Conservation (phyloP, 2,113 vertebrate species). For the Sebastes schlegelii region DNA sequence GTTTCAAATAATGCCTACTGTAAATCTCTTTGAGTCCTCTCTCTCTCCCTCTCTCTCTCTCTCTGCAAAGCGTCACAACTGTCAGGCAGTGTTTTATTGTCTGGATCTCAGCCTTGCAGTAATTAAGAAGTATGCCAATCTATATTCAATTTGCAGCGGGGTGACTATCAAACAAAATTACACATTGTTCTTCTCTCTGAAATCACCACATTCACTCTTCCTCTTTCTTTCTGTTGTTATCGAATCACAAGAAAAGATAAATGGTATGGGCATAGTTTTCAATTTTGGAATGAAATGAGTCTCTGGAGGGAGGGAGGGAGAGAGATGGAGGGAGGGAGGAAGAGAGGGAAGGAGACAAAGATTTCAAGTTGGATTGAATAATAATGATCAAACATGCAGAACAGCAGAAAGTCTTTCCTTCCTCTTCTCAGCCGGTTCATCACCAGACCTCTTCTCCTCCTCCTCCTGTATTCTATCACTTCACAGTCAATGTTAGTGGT, state of each 20-base stretch:
- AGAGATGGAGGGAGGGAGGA: too few species aligned
- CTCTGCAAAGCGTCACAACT: conserved; percentile 32
- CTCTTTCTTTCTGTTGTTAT: conserved; percentile 61
- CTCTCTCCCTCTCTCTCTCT: too few species aligned
- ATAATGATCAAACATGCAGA: conserved; percentile 57
- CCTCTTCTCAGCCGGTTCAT: conserved; percentile 21
- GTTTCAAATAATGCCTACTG: conserved; percentile 40
- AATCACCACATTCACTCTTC: conserved; percentile 45
- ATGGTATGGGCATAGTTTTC: conserved; percentile 69
- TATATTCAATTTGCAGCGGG: conserved; percentile 72
- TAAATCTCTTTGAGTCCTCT: conserved; percentile 58
- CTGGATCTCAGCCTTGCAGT: conserved; percentile 56
- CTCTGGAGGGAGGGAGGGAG: conserved; percentile 49
- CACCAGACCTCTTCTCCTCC: conserved; percentile 32
- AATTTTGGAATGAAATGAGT: conserved; percentile 69
- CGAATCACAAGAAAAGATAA: conserved; percentile 71
- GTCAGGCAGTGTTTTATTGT: conserved; percentile 58
- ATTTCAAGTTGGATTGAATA: conserved; percentile 61
- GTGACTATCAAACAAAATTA: conserved; percentile 70
- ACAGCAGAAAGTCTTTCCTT: conserved; percentile 30
- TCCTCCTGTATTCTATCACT: conserved; percentile 28
- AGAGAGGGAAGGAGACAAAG: not conserved
- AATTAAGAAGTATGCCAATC: conserved; percentile 73
- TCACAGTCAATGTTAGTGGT: conserved; percentile 59
- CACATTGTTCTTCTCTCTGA: conserved; percentile 61